These are phyloP conservation scores for Apogon talboti DNA, from an alignment of 2,797 vertebrate genomes.

Conservation along the genomic window DNA sequence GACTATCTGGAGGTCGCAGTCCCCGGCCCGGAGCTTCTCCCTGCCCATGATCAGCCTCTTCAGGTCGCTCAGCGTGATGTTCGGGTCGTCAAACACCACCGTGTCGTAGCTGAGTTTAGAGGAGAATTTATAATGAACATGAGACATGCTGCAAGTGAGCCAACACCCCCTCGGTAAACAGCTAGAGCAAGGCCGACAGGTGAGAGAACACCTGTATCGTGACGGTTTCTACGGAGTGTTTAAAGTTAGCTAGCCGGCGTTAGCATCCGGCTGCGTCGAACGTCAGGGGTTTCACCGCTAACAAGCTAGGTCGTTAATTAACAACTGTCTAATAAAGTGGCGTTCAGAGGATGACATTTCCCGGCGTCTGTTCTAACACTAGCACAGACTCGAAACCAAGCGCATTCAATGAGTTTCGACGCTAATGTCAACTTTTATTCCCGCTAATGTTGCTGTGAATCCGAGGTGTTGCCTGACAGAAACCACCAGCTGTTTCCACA, in stretches of 20 bases:
- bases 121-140: conserved; percentile 97
- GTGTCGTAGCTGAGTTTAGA: conserved; percentile 97
- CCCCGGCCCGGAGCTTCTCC: conserved; percentile 92
- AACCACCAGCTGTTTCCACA: conserved; percentile 81
- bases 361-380: conserved; percentile 3
- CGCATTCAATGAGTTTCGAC: conserved; percentile 15
- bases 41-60: conserved; percentile 96
- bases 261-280: conserved; percentile 55
- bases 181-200: not conserved
- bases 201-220: not conserved
- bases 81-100: conserved; percentile 93
- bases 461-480: conserved; percentile 59
- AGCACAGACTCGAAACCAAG: conserved; percentile 14
- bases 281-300: conserved; percentile 37
- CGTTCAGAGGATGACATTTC: conserved; percentile 49
- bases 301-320: conserved; percentile 49
- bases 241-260: conserved; percentile 56
- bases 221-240: conserved; percentile 37
- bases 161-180: not conserved
- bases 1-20: conserved; percentile 97
- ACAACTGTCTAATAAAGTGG: conserved; percentile 47
- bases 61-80: conserved; percentile 93
- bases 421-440: conserved; percentile 53
- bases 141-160: conserved; percentile 85
- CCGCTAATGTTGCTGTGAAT: conserved; percentile 20